Evolutionary conservation across 2,888 invertebrate species (phyloP).

Genomic region (Aleiodes alternator): DNA sequence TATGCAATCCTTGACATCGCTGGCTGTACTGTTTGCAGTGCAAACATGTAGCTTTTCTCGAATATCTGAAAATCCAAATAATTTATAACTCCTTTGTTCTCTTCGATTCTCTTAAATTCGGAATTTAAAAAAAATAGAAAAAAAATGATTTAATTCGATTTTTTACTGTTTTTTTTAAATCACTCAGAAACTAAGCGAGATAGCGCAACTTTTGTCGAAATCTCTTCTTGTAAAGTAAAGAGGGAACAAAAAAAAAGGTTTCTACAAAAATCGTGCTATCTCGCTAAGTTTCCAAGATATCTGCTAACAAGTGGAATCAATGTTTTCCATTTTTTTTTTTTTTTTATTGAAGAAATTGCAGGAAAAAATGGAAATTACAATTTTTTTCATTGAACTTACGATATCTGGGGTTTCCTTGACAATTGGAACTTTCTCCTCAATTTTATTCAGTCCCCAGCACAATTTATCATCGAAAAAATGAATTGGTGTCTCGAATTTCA

Average conservation of each 20-base stretch:
- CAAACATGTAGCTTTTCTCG: constrained; percentile 66
- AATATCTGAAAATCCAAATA: constrained; percentile 61
- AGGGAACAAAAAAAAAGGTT: neutral
- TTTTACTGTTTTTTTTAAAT: no score
- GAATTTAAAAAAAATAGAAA: neutral
- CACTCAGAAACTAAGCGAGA: no score
- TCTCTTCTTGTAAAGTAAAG: no score
- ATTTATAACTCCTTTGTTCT: neutral
- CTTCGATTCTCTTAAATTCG: no score
- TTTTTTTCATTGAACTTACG: constrained; percentile 55
- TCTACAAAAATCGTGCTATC: no score
- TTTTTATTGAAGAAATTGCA: no score
- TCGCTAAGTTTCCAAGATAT: no score
- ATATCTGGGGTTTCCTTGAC: constrained; percentile 80
- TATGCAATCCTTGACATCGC: constrained; percentile 74
- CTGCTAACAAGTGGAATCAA: no score
- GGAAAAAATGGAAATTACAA: constrained; percentile 37
- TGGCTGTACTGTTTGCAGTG: constrained; percentile 63
- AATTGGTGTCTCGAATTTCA: constrained; percentile 77
- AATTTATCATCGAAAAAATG: constrained; percentile 81
- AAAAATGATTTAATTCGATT: no score
- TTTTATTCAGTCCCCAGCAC: constrained; percentile 81
- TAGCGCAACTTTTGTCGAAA: no score
- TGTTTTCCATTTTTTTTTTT: no score
- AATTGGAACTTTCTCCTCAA: constrained; percentile 82